Conservation (phyloP, 2,888 invertebrate genomes). For the Cataglyphis rosenhaueri region DNA sequence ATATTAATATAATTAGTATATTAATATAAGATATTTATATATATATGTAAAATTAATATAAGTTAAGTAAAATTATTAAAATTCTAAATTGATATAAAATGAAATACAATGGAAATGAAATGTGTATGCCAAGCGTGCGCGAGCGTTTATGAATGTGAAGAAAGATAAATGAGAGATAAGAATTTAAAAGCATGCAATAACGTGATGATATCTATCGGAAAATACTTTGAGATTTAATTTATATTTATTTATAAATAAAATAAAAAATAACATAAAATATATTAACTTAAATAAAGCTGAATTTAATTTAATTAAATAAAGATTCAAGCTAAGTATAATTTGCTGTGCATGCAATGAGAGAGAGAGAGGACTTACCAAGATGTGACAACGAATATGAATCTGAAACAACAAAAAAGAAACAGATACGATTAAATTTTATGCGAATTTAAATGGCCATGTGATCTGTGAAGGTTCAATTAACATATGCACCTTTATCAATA, state of each 20-base stretch:
- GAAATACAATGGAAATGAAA: not conserved
- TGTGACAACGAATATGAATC: conserved; percentile 84
- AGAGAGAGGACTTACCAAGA: conserved; percentile 81
- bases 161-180: not conserved
- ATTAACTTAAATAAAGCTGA: not conserved
- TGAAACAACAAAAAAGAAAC: conserved; percentile 81
- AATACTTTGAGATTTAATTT: not conserved
- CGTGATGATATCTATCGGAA: not conserved
- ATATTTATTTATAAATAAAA: conserved; percentile 3
- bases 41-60: not conserved
- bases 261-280: not conserved
- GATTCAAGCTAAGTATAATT: not conserved
- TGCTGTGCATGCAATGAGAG: conserved; percentile 48
- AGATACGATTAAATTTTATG: conserved; percentile 56
- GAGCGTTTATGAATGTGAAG: not conserved
- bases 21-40: not conserved
- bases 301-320: not conserved
- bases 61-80: not conserved
- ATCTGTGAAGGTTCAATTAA: conserved; percentile 12
- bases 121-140: no score
- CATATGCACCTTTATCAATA: not conserved
- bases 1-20: not conserved
- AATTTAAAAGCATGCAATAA: conserved; percentile 1
- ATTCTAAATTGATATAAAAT: not conserved
- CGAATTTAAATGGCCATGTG: conserved; percentile 9